Evolutionary conservation across 2,888 invertebrate genomes (phyloP), one percentile per base, ranked within the genome.

Genomic region (Pristionchus exspectatus): DNA sequence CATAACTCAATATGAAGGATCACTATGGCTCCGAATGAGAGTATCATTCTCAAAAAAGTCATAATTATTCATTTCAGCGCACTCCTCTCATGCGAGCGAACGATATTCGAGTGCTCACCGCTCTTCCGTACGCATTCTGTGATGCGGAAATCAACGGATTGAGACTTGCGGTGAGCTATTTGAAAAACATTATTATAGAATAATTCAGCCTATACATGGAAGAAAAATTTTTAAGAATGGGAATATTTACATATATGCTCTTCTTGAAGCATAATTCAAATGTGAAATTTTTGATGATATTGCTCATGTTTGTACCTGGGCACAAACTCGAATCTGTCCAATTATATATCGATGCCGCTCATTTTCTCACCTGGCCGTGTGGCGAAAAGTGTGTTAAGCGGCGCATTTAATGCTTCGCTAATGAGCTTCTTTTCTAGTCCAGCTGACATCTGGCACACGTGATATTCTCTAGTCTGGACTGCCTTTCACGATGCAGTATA

Each of bases 81-180:
- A 44, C 21, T 21, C 10, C 77, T 21, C 9, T 44, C 21, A 44
- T 44, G 38, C 77, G 77, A 1, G 59, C 30, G 16, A 44, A 72
- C 24, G 72, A 87, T 77, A 91, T 93, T 0, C 88, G 92, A 10
- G 90, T 92, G 16, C 91, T 93, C 77, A 91, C 92, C 30, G 90
- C 92, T 0, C 90, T 92, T 33, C 93, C 94, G 14, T 94, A 93
- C 87, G 94, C 94, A 5, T 94, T 93, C 90, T 94, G 94, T 90
- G 93, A 94, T 84, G 87, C 90, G 4, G 90, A 91, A 44, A 90
- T 94, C 24, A 94, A 94, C 86, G 54, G 72, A 27, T 87, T 94
- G 50, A 77, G 93, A 54, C 87, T 66, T 21, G 90, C 90, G 88
- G 93, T 93, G 77, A 30, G 87, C 83, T 69, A 7, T 4, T n/a